Evolutionary conservation across 2,888 invertebrate species (phyloP).

Genomic region (Dioctria linearis): DNA sequence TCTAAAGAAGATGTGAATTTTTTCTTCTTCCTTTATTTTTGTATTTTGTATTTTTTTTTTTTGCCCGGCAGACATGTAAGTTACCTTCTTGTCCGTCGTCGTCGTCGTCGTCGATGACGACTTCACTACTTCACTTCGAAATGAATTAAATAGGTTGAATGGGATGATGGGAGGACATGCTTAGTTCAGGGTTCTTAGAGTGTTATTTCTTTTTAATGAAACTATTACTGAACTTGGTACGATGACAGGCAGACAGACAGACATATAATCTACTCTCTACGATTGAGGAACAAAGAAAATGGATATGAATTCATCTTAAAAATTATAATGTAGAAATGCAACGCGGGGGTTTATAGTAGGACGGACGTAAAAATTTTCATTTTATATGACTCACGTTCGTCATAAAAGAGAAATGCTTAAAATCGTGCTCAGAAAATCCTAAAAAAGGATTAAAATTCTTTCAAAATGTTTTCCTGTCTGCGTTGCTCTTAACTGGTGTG

Average conservation of each 20-base stretch:
- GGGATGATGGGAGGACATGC: background rate
- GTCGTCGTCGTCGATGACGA: background rate
- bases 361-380: background rate
- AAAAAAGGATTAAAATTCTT: conserved; percentile 37
- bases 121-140: background rate
- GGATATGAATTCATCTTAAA: too few relatives aligned
- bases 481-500: background rate
- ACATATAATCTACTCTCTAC: too few relatives aligned
- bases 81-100: conserved; percentile 5
- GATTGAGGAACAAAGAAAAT: too few relatives aligned
- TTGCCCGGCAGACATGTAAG: background rate
- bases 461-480: conserved; percentile 28
- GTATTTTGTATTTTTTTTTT: too few relatives aligned
- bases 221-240: conserved; percentile 1
- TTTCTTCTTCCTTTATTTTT: background rate
- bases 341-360: background rate
- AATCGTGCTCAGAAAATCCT: background rate
- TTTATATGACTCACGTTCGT: conserved; percentile 6
- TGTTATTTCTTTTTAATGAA: background rate
- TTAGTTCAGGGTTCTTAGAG: background rate
- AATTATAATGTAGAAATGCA: too few relatives aligned
- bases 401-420: background rate
- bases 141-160: background rate
- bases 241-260: too few relatives aligned
- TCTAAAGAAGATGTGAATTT: conserved; percentile 32